Conservation (phyloP, 2,888 invertebrate species). For the Pristionchus entomophagus region DNA sequence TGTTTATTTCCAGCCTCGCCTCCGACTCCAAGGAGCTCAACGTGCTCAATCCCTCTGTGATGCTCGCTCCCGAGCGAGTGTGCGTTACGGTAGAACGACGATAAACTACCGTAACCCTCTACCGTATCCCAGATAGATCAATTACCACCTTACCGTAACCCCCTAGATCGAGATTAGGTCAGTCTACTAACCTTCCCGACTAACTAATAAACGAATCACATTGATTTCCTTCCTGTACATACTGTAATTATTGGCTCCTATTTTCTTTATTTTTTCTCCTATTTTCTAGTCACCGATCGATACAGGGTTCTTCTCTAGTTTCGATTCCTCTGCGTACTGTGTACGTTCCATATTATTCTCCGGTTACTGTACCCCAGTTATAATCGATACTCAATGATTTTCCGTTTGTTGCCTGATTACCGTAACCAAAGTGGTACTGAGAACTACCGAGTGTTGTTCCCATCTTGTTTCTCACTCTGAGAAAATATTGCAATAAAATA, state of each 20-base stretch:
- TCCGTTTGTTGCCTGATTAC: constrained; percentile 20
- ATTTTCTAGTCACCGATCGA: neutral
- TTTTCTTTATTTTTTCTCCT: neutral
- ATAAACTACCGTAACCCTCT: neutral
- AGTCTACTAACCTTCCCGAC: neutral
- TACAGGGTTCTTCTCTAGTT: constrained; percentile 18
- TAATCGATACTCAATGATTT: constrained; percentile 11
- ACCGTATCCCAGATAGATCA: neutral
- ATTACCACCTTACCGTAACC: neutral
- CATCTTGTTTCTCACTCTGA: constrained; percentile 5
- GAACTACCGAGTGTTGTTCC: too few species aligned
- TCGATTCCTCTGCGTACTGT: constrained; percentile 5
- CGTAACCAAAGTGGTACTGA: constrained; percentile 30
- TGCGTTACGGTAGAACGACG: constrained; percentile 25
- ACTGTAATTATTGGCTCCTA: neutral
- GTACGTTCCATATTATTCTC: neutral
- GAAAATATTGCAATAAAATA: constrained; percentile 3
- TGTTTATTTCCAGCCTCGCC: neutral
- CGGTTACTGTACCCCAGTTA: neutral
- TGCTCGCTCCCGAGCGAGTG: constrained; percentile 43
- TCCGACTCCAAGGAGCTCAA: constrained; percentile 32
- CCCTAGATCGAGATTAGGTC: neutral
- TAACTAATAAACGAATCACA: neutral
- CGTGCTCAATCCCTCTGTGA: constrained; percentile 45
- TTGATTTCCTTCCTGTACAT: neutral